Percentiles rank a stretch among this genome's conserved stretches.
Conservation (phyloP, 2,888 invertebrate genomes). For the Anthophora plumipes region DNA sequence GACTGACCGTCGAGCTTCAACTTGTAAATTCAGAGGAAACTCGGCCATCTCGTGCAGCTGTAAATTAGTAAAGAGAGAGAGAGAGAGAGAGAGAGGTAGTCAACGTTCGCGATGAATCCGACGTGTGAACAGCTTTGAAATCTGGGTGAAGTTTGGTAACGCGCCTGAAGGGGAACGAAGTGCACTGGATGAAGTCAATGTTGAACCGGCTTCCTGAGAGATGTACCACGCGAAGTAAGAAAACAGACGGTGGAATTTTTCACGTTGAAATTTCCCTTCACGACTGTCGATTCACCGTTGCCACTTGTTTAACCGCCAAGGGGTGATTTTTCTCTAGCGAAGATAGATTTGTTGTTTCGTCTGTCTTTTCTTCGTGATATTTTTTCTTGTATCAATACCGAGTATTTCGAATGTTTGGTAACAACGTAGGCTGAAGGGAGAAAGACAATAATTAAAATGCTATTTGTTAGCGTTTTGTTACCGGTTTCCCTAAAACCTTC, state of each 20-base stretch:
- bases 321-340: no score
- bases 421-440: no score
- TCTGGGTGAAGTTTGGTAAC: constrained; percentile 54
- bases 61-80: constrained; percentile 36
- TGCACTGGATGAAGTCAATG: constrained; percentile 18
- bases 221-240: background rate
- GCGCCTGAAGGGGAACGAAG: constrained; percentile 31
- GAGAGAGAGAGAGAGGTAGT: no score
- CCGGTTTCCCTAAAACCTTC: background rate
- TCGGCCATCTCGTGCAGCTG: constrained; percentile 15
- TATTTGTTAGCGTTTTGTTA: background rate
- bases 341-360: no score
- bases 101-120: background rate
- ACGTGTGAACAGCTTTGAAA: constrained; percentile 15
- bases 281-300: no score
- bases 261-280: no score
- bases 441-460: constrained; percentile 1
- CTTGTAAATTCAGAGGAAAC: constrained; percentile 21
- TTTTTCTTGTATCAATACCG: background rate
- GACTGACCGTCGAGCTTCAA: constrained; percentile 10
- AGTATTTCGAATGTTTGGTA: background rate
- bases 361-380: background rate
- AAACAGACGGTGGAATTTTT: background rate
- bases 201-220: background rate
- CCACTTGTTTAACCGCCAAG: no score